Conservation (phyloP, 2,888 invertebrate genomes). For the Synergus gifuensis region DNA sequence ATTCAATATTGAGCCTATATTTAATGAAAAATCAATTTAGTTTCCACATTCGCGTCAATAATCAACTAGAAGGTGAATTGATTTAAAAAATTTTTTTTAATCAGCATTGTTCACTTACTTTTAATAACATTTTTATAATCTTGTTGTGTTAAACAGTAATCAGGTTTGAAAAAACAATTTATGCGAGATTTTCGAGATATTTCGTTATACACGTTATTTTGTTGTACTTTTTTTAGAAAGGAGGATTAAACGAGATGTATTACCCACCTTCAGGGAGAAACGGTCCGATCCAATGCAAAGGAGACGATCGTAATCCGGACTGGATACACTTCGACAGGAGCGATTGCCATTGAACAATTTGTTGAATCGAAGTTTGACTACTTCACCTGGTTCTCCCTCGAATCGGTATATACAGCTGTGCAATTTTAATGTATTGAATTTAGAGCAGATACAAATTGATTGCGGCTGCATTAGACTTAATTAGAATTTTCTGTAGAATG, state of each 20-base stretch:
- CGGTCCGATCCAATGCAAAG: slow-evolving; percentile 72
- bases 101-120: background rate
- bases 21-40: background rate
- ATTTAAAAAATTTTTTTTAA: background rate
- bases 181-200: background rate
- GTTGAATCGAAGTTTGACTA: slow-evolving; percentile 87
- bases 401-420: slow-evolving; percentile 91
- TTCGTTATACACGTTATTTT: background rate
- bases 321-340: slow-evolving; percentile 74
- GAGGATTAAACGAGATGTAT: background rate
- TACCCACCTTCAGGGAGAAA: slow-evolving; percentile 73
- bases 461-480: background rate
- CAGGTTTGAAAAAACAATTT: no score
- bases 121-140: background rate
- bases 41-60: background rate
- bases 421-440: slow-evolving; percentile 49
- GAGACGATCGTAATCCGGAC: slow-evolving; percentile 72
- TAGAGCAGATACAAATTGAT: slow-evolving; percentile 27
- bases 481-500: background rate
- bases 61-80: background rate
- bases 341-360: slow-evolving; percentile 81
- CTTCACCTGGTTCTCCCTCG: slow-evolving; percentile 90
- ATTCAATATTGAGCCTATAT: background rate
- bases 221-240: background rate
- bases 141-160: background rate